Percentiles rank a stretch among this genome's conserved stretches.
Conservation (phyloP, 2,888 invertebrate species). For the Andrena bucephala region DNA sequence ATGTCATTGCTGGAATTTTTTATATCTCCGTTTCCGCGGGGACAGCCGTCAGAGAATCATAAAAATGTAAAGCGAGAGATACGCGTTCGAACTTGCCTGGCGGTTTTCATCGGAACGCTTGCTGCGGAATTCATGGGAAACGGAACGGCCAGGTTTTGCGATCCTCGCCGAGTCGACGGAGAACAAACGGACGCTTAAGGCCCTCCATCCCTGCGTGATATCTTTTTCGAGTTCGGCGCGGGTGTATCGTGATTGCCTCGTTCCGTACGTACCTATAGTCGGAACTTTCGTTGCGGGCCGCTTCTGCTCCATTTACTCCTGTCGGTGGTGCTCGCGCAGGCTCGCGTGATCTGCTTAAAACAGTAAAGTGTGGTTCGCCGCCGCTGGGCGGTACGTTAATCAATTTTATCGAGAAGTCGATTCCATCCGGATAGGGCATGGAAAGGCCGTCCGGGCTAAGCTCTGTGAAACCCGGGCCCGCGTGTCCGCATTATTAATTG, state of each 20-base stretch:
- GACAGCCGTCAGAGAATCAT: constrained; percentile 18
- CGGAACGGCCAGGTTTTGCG: background rate
- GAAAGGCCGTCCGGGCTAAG: constrained; percentile 54
- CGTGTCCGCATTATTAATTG: constrained; percentile 74
- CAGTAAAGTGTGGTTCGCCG: constrained; percentile 59
- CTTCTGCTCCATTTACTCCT: constrained; percentile 55
- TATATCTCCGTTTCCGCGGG: background rate
- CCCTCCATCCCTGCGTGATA: background rate
- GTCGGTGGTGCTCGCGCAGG: constrained; percentile 30
- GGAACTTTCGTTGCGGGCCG: constrained; percentile 42
- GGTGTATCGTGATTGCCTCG: constrained; percentile 46
- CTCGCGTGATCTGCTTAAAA: constrained; percentile 60
- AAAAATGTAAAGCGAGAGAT: constrained; percentile 16
- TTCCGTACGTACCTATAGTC: background rate
- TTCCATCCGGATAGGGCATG: constrained; percentile 62
- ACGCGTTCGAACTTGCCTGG: background rate
- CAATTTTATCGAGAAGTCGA: constrained; percentile 74
- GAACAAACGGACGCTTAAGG: constrained; percentile 14
- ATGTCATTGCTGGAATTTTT: constrained; percentile 13
- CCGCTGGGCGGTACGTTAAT: constrained; percentile 65
- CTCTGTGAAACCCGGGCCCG: constrained; percentile 59
- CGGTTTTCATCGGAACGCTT: background rate
- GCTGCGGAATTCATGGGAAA: constrained; percentile 26
- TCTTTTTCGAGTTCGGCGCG: constrained; percentile 11
- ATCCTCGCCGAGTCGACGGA: background rate